phyloP scores from a whole-genome alignment of 2,113 vertebrate genomes.

The Crypturellus undulatus region DNA sequence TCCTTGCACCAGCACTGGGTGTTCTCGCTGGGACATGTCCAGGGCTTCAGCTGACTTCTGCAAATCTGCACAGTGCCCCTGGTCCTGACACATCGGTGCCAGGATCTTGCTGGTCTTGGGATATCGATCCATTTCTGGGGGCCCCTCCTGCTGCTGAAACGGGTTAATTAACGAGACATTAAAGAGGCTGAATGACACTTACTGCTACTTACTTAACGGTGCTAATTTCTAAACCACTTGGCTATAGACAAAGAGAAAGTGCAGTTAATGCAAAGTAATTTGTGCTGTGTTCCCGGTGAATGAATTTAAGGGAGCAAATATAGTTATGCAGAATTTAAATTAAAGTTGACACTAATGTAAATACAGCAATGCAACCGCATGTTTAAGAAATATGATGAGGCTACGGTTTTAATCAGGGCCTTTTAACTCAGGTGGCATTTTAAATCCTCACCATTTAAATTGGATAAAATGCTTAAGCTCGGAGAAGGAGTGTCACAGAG shows the following conservation, averaged over 20 bases:
- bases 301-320: slow-evolving; percentile 83
- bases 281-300: slow-evolving; percentile 70
- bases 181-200: slow-evolving; percentile 80
- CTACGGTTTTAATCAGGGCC: slow-evolving; percentile 82
- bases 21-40: background rate
- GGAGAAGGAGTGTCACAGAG: background rate
- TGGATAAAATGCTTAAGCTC: slow-evolving; percentile 71
- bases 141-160: slow-evolving; percentile 37
- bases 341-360: slow-evolving; percentile 84
- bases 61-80: background rate
- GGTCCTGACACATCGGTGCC: background rate
- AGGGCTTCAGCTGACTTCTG: background rate
- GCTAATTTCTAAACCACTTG: slow-evolving; percentile 81
- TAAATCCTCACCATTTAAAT: slow-evolving; percentile 80
- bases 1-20: too few species aligned
- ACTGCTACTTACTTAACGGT: slow-evolving; percentile 74
- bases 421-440: slow-evolving; percentile 79
- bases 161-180: slow-evolving; percentile 80
- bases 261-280: slow-evolving; percentile 78
- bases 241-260: slow-evolving; percentile 79
- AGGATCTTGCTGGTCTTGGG: background rate
- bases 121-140: background rate
- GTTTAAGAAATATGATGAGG: slow-evolving; percentile 81
- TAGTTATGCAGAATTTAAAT: slow-evolving; percentile 85
- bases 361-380: slow-evolving; percentile 76